These are phyloP conservation scores for Alentia gelatinosa DNA, from an alignment of 2,888 invertebrate genomes.

Conservation along the genomic window DNA sequence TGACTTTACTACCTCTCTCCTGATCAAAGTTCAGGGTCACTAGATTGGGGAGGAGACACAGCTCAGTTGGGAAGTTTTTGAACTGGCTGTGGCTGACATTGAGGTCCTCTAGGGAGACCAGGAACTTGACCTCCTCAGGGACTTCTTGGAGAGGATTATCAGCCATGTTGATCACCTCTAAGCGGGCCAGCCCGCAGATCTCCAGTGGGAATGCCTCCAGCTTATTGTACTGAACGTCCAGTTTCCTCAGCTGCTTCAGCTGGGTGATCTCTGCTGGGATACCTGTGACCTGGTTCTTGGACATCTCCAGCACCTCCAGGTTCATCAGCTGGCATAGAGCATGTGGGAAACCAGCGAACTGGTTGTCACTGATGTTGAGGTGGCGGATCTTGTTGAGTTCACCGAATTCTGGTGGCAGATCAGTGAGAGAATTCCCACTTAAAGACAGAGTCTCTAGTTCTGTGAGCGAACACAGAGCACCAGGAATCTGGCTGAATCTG, in stretches of 20 bases:
- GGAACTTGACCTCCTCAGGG: constrained; percentile 88
- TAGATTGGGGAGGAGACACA: constrained; percentile 72
- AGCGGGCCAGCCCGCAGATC: constrained; percentile 67
- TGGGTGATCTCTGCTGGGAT: constrained; percentile 70
- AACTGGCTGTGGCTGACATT: constrained; percentile 77
- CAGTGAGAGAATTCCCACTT: constrained; percentile 70
- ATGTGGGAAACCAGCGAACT: constrained; percentile 70
- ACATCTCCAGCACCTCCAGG: constrained; percentile 69
- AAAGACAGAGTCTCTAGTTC: constrained; percentile 67
- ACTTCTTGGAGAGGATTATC: constrained; percentile 70
- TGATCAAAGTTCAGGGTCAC: constrained; percentile 74
- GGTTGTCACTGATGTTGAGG: constrained; percentile 72
- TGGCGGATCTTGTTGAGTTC: constrained; percentile 70
- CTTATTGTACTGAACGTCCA: constrained; percentile 70
- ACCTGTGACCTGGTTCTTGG: constrained; percentile 68
- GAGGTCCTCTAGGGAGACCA: constrained; percentile 79
- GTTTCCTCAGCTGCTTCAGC: constrained; percentile 68
- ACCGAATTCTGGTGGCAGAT: constrained; percentile 73
- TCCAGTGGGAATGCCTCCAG: constrained; percentile 69
- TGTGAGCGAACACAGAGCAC: constrained; percentile 69
- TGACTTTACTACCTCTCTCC: constrained; percentile 71
- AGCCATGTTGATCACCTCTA: constrained; percentile 71
- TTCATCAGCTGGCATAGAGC: constrained; percentile 68
- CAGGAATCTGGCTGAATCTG: constrained; percentile 71
- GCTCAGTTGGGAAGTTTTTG: constrained; percentile 73